These are phyloP conservation scores for Rhagologus leucostigma DNA, from an alignment of 2,113 vertebrate species.

Conservation along the genomic window DNA sequence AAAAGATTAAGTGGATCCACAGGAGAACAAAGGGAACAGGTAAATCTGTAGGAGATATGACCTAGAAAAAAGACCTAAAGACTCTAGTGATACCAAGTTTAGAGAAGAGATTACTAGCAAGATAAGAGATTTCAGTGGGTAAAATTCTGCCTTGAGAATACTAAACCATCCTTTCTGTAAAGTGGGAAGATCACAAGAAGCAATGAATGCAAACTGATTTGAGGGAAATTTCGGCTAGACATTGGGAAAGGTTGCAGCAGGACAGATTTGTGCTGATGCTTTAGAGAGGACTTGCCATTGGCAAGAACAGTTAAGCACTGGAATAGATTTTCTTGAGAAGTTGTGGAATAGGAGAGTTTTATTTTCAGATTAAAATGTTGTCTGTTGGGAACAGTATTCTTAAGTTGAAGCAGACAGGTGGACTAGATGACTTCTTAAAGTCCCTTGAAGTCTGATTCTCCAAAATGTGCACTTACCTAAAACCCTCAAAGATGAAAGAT, in stretches of 20 bases:
- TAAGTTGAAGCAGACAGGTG: not conserved
- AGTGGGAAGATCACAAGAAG: not conserved
- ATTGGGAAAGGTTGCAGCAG: not conserved
- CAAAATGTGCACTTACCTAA: not conserved
- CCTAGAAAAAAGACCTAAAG: not conserved
- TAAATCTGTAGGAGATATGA: not conserved
- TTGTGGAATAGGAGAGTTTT: not conserved
- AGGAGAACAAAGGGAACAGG: not conserved
- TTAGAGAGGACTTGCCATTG: not conserved
- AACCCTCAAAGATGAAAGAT: not conserved
- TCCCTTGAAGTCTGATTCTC: not conserved
- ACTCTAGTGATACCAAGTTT: not conserved
- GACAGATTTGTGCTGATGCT: not conserved
- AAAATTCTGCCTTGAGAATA: not conserved
- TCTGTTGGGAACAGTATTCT: not conserved
- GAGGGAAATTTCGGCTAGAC: not conserved
- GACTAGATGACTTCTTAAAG: not conserved
- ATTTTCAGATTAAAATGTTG: not conserved
- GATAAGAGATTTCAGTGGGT: not conserved
- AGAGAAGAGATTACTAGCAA: not conserved
- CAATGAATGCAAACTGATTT: not conserved
- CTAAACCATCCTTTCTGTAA: not conserved
- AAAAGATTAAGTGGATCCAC: not conserved
- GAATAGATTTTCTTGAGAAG: not conserved
- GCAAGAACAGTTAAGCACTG: not conserved